Percentiles rank a stretch among this genome's conserved stretches.
Conservation (phyloP, 2,797 vertebrate species). For the Argentina silus region DNA sequence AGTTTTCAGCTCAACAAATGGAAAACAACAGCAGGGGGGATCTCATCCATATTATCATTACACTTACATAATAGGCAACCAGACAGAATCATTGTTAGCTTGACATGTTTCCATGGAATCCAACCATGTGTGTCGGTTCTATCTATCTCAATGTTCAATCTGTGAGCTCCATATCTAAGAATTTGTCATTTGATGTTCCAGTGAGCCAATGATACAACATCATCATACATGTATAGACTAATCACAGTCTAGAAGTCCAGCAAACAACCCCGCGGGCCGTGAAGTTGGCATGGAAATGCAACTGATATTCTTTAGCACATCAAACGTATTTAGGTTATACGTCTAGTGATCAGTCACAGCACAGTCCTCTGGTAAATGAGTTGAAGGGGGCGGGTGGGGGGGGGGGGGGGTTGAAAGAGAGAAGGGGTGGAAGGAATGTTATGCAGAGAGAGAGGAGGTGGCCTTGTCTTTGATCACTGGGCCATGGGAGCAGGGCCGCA, state of each 20-base stretch:
- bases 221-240: no score
- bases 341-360: constrained; percentile 40
- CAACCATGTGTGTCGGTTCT: no score
- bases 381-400: constrained; percentile 33
- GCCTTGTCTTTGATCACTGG: constrained; percentile 73
- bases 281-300: no score
- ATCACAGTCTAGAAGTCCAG: no score
- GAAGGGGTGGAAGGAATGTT: constrained; percentile 35
- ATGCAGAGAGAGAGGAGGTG: constrained; percentile 43
- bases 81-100: constrained; percentile 25
- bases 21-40: constrained; percentile 63
- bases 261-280: no score
- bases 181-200: no score
- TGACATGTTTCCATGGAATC: no score
- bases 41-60: constrained; percentile 58
- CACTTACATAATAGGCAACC: constrained; percentile 44
- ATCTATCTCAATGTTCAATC: no score
- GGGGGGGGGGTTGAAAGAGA: constrained; percentile 38
- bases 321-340: constrained; percentile 38
- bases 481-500: constrained; percentile 58
- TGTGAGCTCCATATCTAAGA: no score
- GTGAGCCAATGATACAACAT: no score
- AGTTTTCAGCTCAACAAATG: constrained; percentile 62
- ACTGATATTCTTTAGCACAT: constrained; percentile 17
- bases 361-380: constrained; percentile 33